Evolutionary conservation across 2,113 vertebrate genomes (phyloP), one percentile per base, ranked within the genome.

Genomic region (Rhinolophus sinicus): DNA sequence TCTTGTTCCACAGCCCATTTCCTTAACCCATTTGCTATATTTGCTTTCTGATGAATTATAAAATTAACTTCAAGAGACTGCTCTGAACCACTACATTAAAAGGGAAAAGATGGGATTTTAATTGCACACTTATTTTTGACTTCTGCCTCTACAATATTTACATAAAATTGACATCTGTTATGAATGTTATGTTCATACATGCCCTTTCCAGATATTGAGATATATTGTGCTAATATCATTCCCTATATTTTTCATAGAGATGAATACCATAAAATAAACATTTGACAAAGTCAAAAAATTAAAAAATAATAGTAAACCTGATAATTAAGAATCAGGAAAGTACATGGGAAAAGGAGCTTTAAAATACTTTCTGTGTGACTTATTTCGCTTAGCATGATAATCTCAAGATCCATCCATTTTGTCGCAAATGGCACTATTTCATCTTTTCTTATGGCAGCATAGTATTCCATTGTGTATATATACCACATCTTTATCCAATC

Each of bases 211-310:
- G 6, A 64, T 44, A 77, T 95, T 64, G 33, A 86, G 65, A 77
- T 80, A 5, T 80, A 92, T 56, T 73, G 64, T 67, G 33, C n/a
- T 94, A 84, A 88, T 97, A 54, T 35, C 54, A 44, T 90, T 91
- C 72, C 24, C 16, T 77, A 4, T 80, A 10, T 90, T 94, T 97
- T 76, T 82, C 58, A 93, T 0, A 35, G 24, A 87, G 26, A 4
- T 87, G 38, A 95, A 33, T 40, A 64, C 15, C 60, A 60, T 24
- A 75, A 78, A 87, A 70, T 38, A 92, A 77, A 72, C 73, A 94
- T 96, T 89, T 96, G 69, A 94, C n/a, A 87, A 94, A 90, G n/a
- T 22, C 24, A 97, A 84, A 30, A 2, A 96, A 67, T 21, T 88
- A 67, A 72, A 24, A 83, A 94, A 83, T 22, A 80, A 85, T 3